phyloP scores from a whole-genome alignment of 1,140 invertebrate species.

The Pseudobourletiella spinata region DNA sequence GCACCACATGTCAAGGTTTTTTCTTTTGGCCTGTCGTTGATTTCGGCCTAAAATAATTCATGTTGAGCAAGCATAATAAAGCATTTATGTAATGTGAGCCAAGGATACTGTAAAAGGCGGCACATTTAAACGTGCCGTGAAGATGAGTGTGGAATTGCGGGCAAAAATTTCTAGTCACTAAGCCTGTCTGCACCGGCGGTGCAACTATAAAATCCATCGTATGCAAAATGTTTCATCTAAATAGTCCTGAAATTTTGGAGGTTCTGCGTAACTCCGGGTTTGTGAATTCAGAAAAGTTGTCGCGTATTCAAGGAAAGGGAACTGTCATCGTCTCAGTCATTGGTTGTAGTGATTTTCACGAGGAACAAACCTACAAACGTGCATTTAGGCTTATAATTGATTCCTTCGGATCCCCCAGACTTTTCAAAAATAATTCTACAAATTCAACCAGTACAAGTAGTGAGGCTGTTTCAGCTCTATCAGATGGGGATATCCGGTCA shows the following conservation, averaged over 20 bases:
- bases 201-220: no score
- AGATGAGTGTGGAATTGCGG: no score
- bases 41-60: no score
- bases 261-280: no score
- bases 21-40: no score
- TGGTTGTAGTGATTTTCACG: slow-evolving; percentile 13
- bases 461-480: not conserved
- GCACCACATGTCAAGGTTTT: no score
- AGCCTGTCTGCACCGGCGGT: no score
- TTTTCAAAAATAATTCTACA: slow-evolving; percentile 5
- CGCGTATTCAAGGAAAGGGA: not conserved
- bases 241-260: not conserved
- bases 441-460: not conserved
- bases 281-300: not conserved
- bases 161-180: no score
- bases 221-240: not conserved
- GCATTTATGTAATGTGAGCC: no score
- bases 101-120: no score
- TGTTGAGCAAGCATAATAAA: no score
- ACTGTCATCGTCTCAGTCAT: slow-evolving; percentile 26
- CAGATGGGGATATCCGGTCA: not conserved
- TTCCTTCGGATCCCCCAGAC: slow-evolving; percentile 17
- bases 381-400: slow-evolving; percentile 27
- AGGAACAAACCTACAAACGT: slow-evolving; percentile 12
- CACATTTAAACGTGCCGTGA: no score